Evolutionary conservation across 2,797 vertebrate species (phyloP), one percentile per base, ranked within the genome.

Genomic region (Notoglanidium macrostoma): DNA sequence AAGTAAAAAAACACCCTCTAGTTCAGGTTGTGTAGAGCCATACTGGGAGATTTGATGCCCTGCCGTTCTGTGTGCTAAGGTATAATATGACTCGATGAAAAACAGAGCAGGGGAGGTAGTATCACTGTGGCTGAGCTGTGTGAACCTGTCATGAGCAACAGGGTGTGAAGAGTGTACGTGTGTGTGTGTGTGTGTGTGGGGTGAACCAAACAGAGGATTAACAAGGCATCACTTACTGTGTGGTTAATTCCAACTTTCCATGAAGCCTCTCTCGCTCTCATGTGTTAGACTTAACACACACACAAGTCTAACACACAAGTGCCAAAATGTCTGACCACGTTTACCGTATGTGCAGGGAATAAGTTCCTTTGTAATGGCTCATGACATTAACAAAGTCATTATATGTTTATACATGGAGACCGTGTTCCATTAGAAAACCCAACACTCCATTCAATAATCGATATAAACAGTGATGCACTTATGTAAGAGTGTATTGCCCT

Each of bases 111-210:
- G 76, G 26, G 9, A 29, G 19, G 57, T 73, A 72, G n/a, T 26
- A 32, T 86, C 40, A 54, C 51, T 70, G 32, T 59, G n/a, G 11
- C 74, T 12, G 3, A n/a, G 15, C 23, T 59, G 14, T 51, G 79
- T 32, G 68, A 73, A 74, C 55, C 55, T 87, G 78, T 49, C 78
- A 81, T 46, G 55, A 73, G 74, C 29, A 78, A 35, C 15, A 59
- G 76, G 19, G 76, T 54, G 49, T 77, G n/a, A 51, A 76, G 23
- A n/a, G 26, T n/a, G 70, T 44, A 9, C 23, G 19, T 67, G 63
- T 2, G 23, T 2, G 68, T 19, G 70, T 21, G 35, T 2, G 67
- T 5, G 67, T 2, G 40, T 9, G 70, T 1, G 23, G 0, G 70
- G n/a, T 29, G 46, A 76, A 46, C 74, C 74, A 51, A n/a, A 76